Base-by-base conservation (phyloP, 2,113 vertebrate species). In the Callipepla californica region DNA sequence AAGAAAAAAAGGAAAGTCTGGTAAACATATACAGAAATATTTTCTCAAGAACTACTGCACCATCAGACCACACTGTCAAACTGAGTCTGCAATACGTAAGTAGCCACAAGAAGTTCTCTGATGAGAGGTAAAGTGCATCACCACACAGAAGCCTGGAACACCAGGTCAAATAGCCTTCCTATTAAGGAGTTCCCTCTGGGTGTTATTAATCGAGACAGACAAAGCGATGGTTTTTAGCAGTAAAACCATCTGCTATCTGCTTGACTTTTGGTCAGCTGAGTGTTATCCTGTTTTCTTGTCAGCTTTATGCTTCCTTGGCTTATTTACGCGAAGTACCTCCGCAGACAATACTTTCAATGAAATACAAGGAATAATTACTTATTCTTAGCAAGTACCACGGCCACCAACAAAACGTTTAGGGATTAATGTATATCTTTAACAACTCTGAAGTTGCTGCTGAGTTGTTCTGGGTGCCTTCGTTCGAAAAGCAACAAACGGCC, bases 81-180 rank as follows among this genome's bases (percentile, higher is more conserved):
- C 21, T 13, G 16, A 62, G 30, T 57, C 44, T 45, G 68, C 26
- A 42, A 42, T 8, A 20, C 0, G 0, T 6, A 51, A 68, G 40
- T 6, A 36, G 26, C n/a, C 23, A 34, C 34, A 67, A 11, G 14
- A 28, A 88, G 32, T 10, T 51, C 23, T 30, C 22, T 42, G 18
- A 76, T 13, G 28, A 74, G 20, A 75, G 28, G 7, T 17, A 7
- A 82, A 80, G n/a, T 1, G 21, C 21, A 32, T 28, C 28, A 22
- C 11, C 28, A 25, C 11, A 18, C n/a, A 82, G 40, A 73, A 91
- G 23, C n/a, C 30, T 23, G 57, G 30, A 77, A 51, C 3, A 36
- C 6, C 63, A 36, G 23, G 67, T 6, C 80, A 79, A 55, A 4
- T 32, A 58, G 22, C 3, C 8, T 66, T 3, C 16, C 76, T 48